phyloP scores from a whole-genome alignment of 2,888 invertebrate genomes.

The Marronus borbonicus region DNA sequence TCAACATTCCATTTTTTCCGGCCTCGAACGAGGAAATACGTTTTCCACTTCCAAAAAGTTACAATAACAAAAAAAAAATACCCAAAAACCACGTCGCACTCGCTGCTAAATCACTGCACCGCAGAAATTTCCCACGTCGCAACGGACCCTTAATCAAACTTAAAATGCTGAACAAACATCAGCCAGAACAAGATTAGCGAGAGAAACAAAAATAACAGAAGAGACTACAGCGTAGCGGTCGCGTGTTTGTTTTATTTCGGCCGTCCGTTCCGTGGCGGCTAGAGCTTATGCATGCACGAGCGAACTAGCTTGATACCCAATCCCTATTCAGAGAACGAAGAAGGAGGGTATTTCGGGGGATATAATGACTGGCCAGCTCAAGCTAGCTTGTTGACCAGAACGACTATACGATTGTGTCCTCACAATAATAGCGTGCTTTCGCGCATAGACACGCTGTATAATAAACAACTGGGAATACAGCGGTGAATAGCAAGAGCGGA shows the following conservation, averaged over 20 bases:
- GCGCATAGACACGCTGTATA: neutral
- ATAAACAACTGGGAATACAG: constrained; percentile 23
- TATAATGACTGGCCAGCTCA: too few species aligned
- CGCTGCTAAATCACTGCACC: constrained; percentile 2
- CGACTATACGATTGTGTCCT: constrained; percentile 9
- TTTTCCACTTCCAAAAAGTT: neutral
- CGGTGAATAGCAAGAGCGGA: neutral
- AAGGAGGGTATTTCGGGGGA: neutral
- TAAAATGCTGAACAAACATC: constrained; percentile 48
- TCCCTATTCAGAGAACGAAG: neutral
- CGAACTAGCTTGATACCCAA: neutral
- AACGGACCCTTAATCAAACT: constrained; percentile 42
- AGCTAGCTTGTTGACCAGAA: neutral
- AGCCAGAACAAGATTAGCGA: constrained; percentile 43
- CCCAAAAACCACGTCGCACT: neutral
- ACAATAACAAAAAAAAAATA: constrained; percentile 12
- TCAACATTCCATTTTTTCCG: too few species aligned
- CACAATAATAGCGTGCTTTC: neutral
- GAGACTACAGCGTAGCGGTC: constrained; percentile 3
- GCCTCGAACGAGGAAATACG: too few species aligned
- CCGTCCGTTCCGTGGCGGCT: neutral
- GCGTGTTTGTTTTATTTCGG: constrained; percentile 32
- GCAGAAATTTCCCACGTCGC: constrained; percentile 39
- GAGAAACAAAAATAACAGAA: constrained; percentile 36
- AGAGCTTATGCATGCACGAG: constrained; percentile 3